Evolutionary conservation across 2,888 invertebrate species (phyloP).

Genomic region (Pyralis farinalis): DNA sequence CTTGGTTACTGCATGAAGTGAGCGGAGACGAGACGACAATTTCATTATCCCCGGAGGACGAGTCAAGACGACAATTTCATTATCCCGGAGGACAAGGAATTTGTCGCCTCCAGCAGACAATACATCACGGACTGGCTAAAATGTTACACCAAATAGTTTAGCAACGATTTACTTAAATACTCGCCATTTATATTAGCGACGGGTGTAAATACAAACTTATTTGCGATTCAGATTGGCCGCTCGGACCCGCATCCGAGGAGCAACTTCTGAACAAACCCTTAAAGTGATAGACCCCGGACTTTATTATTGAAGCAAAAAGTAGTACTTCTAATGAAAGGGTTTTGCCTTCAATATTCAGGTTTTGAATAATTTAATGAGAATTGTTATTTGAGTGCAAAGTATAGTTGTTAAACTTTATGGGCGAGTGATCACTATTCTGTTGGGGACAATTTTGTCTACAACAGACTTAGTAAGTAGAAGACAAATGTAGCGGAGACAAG

Average conservation of each 20-base stretch:
- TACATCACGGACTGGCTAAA: too few species aligned
- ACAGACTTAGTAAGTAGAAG: too few species aligned
- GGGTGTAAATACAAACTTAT: slow-evolving; percentile 27
- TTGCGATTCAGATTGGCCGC: slow-evolving; percentile 36
- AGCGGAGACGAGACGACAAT: too few species aligned
- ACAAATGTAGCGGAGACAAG: too few species aligned
- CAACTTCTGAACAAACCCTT: slow-evolving; percentile 23
- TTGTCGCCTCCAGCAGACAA: neutral
- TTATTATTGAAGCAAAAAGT: slow-evolving; percentile 12
- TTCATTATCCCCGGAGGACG: too few species aligned
- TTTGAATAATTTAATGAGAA: neutral
- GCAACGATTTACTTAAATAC: slow-evolving; percentile 15
- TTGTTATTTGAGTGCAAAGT: neutral
- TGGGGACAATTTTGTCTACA: too few species aligned
- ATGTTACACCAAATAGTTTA: slow-evolving; percentile 1
- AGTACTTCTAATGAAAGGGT: slow-evolving; percentile 4
- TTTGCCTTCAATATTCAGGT: slow-evolving; percentile 1
- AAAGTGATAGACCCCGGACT: slow-evolving; percentile 19
- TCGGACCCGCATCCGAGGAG: slow-evolving; percentile 6
- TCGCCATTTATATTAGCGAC: slow-evolving; percentile 22
- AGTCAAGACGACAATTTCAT: too few species aligned
- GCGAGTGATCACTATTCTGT: too few species aligned
- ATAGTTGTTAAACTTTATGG: too few species aligned
- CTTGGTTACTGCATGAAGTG: too few species aligned
- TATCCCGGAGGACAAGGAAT: neutral